phyloP scores from a whole-genome alignment of 2,797 vertebrate species.

The Podargus strigoides region DNA sequence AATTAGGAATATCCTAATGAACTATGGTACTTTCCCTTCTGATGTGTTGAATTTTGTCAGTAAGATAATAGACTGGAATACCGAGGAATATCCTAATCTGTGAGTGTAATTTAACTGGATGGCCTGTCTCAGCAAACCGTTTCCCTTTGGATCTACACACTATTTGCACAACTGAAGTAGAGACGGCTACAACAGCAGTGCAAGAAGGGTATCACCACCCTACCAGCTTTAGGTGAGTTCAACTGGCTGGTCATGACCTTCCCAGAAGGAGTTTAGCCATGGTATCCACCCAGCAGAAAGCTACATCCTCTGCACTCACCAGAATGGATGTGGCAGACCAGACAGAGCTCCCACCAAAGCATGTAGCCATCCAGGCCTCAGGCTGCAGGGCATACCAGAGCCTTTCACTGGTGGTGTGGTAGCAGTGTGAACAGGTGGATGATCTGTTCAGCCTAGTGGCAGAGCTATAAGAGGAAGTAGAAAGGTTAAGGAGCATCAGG shows the following conservation, averaged over 20 bases:
- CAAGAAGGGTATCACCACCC: background rate
- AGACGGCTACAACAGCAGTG: fast-evolving
- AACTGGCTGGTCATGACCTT: background rate
- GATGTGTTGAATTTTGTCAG: background rate
- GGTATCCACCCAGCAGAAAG: background rate
- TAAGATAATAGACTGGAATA: background rate
- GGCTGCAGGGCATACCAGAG: no score
- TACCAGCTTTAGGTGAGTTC: background rate
- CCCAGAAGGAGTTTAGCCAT: background rate
- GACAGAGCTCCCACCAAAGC: background rate
- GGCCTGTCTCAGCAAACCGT: background rate
- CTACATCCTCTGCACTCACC: background rate
- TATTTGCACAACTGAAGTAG: background rate
- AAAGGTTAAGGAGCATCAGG: background rate
- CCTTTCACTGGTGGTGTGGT: no score
- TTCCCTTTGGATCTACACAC: background rate
- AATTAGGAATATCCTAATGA: background rate
- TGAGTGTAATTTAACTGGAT: background rate
- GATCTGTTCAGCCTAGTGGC: no score
- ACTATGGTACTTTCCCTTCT: background rate
- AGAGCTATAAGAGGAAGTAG: background rate
- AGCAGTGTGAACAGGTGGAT: no score
- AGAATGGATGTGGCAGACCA: no score
- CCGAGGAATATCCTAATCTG: background rate
- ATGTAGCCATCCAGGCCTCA: no score